Percentiles rank a stretch among this genome's conserved stretches.
phyloP scores from a whole-genome alignment of 1,140 invertebrate species.

The Microplitis mediator region DNA sequence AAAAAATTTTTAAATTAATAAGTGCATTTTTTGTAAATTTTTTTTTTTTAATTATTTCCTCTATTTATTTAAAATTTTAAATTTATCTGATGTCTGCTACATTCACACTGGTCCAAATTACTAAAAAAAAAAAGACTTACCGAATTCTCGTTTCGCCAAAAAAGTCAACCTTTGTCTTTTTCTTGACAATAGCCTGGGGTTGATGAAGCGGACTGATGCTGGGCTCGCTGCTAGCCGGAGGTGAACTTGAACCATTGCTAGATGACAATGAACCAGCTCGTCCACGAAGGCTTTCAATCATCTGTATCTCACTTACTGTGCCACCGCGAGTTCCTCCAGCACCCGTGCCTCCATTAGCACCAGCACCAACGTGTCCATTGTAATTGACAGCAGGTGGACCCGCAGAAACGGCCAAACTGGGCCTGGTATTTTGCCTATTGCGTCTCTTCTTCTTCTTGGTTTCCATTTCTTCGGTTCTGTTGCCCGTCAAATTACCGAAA shows the following conservation, averaged over 20 bases:
- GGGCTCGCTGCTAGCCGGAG: slow-evolving; percentile 72
- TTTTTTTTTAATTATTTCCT: too few species aligned
- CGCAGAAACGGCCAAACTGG: slow-evolving; percentile 63
- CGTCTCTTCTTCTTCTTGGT: slow-evolving; percentile 78
- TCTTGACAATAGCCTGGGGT: slow-evolving; percentile 69
- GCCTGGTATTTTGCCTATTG: slow-evolving; percentile 69
- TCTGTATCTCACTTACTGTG: slow-evolving; percentile 43
- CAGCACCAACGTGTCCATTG: slow-evolving; percentile 36
- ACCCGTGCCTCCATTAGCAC: too few species aligned
- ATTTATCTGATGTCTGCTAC: too few species aligned
- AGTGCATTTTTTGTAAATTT: too few species aligned
- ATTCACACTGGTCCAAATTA: not conserved
- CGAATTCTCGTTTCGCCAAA: slow-evolving; percentile 75
- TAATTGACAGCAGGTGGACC: slow-evolving; percentile 45
- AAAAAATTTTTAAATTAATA: too few species aligned
- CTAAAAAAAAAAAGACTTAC: slow-evolving; percentile 63
- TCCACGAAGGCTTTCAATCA: slow-evolving; percentile 57
- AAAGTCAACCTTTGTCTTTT: slow-evolving; percentile 79
- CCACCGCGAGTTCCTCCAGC: slow-evolving; percentile 10
- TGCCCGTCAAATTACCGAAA: slow-evolving; percentile 58
- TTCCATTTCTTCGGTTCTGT: slow-evolving; percentile 59
- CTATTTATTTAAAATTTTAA: too few species aligned
- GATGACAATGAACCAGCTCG: slow-evolving; percentile 72
- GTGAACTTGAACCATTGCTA: slow-evolving; percentile 71
- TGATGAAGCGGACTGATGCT: slow-evolving; percentile 71